A percentile compares a stretch with the other conserved stretches of the same genome.
phyloP scores from a whole-genome alignment of 2,888 invertebrate genomes.

The Brachyptera risi region DNA sequence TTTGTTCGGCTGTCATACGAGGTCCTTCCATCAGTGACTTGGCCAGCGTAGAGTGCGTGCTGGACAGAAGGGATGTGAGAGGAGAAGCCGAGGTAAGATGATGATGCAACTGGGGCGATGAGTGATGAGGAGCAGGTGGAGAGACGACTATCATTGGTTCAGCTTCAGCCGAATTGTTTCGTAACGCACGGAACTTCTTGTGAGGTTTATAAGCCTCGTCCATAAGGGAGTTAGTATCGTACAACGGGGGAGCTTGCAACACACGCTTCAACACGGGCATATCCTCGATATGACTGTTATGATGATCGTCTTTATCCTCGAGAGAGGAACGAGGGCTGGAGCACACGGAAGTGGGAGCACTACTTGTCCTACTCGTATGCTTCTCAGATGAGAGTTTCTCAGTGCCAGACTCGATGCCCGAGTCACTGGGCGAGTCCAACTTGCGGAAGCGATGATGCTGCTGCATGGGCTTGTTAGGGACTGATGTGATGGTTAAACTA shows the following conservation, averaged over 20 bases:
- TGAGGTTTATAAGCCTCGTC: constrained; percentile 94
- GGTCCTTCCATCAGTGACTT: constrained; percentile 91
- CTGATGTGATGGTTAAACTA: constrained; percentile 69
- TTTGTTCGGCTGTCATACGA: constrained; percentile 87
- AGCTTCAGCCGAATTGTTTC: constrained; percentile 71
- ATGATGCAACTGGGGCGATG: constrained; percentile 46
- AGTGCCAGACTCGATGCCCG: constrained; percentile 89
- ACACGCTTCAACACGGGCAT: constrained; percentile 93
- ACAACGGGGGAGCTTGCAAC: constrained; percentile 85
- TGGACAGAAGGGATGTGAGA: constrained; percentile 62
- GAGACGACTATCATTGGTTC: constrained; percentile 54
- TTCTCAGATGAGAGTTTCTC: constrained; percentile 70
- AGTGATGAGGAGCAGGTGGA: constrained; percentile 31
- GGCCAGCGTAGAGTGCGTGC: constrained; percentile 85
- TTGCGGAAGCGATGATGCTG: constrained; percentile 55
- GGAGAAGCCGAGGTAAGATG: constrained; percentile 48
- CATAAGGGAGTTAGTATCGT: constrained; percentile 87
- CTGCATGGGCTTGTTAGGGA: constrained; percentile 40
- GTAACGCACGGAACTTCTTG: constrained; percentile 87
- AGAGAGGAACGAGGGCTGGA: constrained; percentile 81
- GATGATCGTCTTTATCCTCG: constrained; percentile 58
- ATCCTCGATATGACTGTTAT: constrained; percentile 60
- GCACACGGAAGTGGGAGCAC: constrained; percentile 69
- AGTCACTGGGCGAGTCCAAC: constrained; percentile 87
- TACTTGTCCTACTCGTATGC: constrained; percentile 56